phyloP scores from a whole-genome alignment of 2,113 vertebrate species.

The Lates calcarifer region DNA sequence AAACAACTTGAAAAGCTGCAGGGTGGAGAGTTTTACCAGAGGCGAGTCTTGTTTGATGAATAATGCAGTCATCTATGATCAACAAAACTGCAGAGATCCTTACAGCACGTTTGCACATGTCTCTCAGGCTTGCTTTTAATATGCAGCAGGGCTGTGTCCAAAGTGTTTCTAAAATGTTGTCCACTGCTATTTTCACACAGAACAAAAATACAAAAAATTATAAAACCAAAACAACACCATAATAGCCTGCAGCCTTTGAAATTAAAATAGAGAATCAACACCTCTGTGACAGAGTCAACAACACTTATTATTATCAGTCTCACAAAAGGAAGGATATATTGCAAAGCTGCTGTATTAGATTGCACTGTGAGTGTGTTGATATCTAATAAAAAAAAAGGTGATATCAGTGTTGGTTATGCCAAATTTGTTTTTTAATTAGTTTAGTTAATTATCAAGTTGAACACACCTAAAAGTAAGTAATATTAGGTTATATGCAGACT shows the following conservation, averaged over 20 bases:
- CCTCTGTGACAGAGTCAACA: neutral
- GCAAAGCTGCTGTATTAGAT: neutral
- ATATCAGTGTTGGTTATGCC: neutral
- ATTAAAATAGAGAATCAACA: neutral
- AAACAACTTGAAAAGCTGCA: conserved; percentile 40
- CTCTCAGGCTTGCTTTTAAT: conserved; percentile 13
- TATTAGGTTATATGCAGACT: neutral
- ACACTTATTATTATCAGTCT: neutral
- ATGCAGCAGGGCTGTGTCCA: neutral
- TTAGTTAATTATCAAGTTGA: neutral
- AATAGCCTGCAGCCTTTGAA: neutral
- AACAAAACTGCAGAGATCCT: conserved; percentile 49
- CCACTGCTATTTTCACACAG: neutral
- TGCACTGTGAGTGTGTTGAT: neutral
- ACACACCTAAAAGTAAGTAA: neutral
- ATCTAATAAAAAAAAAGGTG: neutral
- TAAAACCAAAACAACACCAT: neutral
- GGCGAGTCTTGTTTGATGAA: conserved; percentile 68
- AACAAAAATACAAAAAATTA: neutral
- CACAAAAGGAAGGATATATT: neutral
- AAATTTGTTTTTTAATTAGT: neutral
- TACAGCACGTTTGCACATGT: conserved; percentile 36
- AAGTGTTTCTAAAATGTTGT: conserved; percentile 1
- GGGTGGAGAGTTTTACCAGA: conserved; percentile 51
- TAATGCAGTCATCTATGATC: conserved; percentile 65